Base-by-base conservation (phyloP, 2,113 vertebrate species). In the Diphyllodes magnificus region DNA sequence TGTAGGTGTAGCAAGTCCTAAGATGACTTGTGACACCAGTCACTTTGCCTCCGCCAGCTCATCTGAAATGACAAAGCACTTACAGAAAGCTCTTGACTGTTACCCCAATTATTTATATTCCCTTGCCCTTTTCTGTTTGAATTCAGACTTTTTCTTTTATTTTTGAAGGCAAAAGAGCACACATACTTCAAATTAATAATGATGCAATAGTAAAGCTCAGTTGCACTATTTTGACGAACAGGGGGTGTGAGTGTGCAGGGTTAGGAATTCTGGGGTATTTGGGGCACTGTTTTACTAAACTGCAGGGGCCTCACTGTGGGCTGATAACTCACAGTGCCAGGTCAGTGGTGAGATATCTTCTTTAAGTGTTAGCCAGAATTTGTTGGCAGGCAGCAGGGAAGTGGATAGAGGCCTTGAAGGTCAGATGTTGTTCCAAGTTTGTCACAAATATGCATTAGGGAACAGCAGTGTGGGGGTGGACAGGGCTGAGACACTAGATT, bases 381-480 rank as follows among this genome's bases (percentile, higher is more conserved):
- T 96, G 88, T 86, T 97, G 95, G 92, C 94, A 97, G 72, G 83
- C 94, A 88, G 82, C 21, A 86, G 76, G 76, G 91, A 94, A 81
- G 83, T 56, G 86, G 82, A 94, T 90, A 66, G 72, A 86, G 86
- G 60, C 92, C 68, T 81, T 0, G 0, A 75, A 88, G 95, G 88
- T 97, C 94, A 95, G 81, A 95, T 95, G 88, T 92, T 91, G 69
- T 97, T 97, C 91, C 95, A 97, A 95, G 92, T 94, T 92, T 97
- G 96, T 97, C 92, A 68, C 95, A 91, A 89, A 72, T 84, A 87
- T 71, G 61, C 91, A 45, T 71, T 75, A 92, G 70, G 83, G 92
- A 91, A 60, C 65, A 37, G 61, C 39, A 56, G 0, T n/a, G 65
- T 82, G 94, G 76, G 88, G 94, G 92, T 78, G 86, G 91, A 56